Evolutionary conservation across 2,113 vertebrate species (phyloP), one percentile per base, ranked within the genome.

Genomic region (Syngnathus scovelli): DNA sequence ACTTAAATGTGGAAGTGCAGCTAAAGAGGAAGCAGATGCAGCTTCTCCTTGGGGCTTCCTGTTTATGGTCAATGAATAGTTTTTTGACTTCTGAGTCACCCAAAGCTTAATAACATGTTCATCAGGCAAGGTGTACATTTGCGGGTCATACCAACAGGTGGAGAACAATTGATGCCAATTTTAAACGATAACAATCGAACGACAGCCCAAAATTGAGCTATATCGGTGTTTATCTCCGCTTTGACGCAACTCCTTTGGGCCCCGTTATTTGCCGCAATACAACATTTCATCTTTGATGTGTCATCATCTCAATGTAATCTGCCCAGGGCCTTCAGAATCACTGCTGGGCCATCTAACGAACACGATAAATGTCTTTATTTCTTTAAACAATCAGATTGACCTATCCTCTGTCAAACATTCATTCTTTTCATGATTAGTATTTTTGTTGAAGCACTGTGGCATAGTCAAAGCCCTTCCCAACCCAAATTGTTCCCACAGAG

Each of bases 81-180:
- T 56, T 72, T 74, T 64, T 61, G 60, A 23, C 39, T 44, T 58
- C 64, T 58, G 72, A 78, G 67, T 79, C 74, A 70, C 44, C 13
- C 52, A 27, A 33, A 79, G 67, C 71, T 48, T 66, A 33, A 72
- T 66, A 37, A 72, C 51, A 59, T 77, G 61, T 67, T 71, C 67
- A 48, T 71, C 64, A 48, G 23, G 27, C 23, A 66, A 46, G 1
- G 18, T 60, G 33, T 60, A 70, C 70, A 76, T 67, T 33, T 65
- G 51, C 59, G 33, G 71, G 65, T 79, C 66, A 70, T 23, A 77
- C 76, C 71, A 82, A 78, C 76, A 78, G 78, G 78, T 43, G 39
- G 33, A 46, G 56, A 78, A 63, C 78, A 79, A 69, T 63, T 61
- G 66, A 64, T 61, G 71, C 44, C 27, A 43, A 11, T 43, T 8